Evolutionary conservation across 2,113 vertebrate genomes (phyloP).

Genomic region (Pollachius pollachius): DNA sequence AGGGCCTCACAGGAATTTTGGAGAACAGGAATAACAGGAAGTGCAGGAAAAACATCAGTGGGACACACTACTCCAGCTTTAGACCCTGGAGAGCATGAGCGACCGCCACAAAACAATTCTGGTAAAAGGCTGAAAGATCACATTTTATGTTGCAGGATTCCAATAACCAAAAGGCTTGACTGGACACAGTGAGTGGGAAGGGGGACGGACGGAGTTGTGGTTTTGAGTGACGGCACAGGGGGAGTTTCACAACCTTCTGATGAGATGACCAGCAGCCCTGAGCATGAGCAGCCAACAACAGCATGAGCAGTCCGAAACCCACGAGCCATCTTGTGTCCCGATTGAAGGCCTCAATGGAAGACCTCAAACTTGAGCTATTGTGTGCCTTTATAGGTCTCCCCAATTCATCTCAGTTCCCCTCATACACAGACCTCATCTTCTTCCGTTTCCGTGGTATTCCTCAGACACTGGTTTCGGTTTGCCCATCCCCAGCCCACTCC

Average conservation of each 20-base stretch:
- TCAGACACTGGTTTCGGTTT: constrained; percentile 29
- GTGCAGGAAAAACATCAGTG: not conserved
- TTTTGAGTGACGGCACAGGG: constrained; percentile 21
- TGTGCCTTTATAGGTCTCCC: not conserved
- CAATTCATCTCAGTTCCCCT: constrained; percentile 1
- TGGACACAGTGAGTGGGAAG: constrained; percentile 13
- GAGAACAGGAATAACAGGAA: constrained; percentile 46
- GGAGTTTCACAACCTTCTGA: constrained; percentile 23
- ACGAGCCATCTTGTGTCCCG: constrained; percentile 9
- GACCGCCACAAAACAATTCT: constrained; percentile 10
- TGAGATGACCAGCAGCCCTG: constrained; percentile 12
- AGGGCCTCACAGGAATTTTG: constrained; percentile 39
- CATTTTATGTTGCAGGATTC: constrained; percentile 6
- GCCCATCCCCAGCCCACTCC: constrained; percentile 24
- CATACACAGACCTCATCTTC: constrained; percentile 21
- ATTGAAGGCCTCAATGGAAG: not conserved
- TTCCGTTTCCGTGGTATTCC: constrained; percentile 8
- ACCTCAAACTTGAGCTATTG: not conserved
- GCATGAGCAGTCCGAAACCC: constrained; percentile 11
- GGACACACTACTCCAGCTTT: not conserved
- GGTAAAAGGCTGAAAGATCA: constrained; percentile 18
- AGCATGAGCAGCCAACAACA: no score
- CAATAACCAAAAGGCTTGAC: constrained; percentile 21
- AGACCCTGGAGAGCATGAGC: not conserved
- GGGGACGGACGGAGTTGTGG: constrained; percentile 12